Percentiles rank a stretch among this genome's conserved stretches.
Conservation (phyloP, 1,140 invertebrate genomes). For the Macrobrachium rosenbergii region DNA sequence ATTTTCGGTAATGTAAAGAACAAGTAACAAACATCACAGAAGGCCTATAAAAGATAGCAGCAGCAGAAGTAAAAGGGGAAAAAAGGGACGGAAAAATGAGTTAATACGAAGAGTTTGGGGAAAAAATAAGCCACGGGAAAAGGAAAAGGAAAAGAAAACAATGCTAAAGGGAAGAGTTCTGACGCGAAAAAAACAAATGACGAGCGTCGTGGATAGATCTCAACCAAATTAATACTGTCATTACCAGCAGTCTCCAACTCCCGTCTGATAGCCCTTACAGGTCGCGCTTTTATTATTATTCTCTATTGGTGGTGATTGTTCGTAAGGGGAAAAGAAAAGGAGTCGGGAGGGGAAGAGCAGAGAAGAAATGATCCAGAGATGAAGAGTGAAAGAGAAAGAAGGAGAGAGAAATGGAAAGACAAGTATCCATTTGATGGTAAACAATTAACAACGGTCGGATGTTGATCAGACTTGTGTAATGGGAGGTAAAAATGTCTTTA, state of each 20-base stretch:
- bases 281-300: neutral
- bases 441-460: no score
- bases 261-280: no score
- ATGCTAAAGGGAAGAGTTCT: neutral
- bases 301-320: neutral
- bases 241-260: conserved; percentile 30
- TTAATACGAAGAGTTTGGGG: neutral
- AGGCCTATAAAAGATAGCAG: no score
- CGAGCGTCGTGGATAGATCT: conserved; percentile 45
- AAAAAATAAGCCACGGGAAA: neutral
- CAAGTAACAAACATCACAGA: no score
- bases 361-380: neutral
- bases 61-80: no score
- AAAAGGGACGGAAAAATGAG: neutral
- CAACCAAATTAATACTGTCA: conserved; percentile 52
- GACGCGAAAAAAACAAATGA: conserved; percentile 34
- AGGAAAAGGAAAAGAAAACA: neutral
- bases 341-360: neutral
- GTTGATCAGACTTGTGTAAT: no score
- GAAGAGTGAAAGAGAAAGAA: conserved; percentile 3
- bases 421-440: no score
- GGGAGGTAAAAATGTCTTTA: no score
- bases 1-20: no score
- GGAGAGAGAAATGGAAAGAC: neutral
- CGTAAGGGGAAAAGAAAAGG: neutral